These are phyloP conservation scores for Gymnobelideus leadbeateri DNA, from an alignment of 2,113 vertebrate species.

Conservation along the genomic window DNA sequence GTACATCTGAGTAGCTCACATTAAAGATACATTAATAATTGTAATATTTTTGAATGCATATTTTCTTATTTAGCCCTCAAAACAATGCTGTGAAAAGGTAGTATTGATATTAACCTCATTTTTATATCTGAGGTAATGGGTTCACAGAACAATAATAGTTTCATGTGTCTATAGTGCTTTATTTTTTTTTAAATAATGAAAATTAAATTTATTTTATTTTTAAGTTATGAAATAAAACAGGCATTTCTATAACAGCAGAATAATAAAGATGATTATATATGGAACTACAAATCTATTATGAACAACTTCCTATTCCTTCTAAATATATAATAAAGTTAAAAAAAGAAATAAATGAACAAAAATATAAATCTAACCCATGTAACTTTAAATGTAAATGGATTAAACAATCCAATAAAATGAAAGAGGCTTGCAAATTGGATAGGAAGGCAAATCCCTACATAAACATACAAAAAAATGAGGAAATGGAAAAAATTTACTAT, in stretches of 20 bases:
- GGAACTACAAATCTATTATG: no score
- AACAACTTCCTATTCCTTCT: no score
- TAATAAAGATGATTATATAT: no score
- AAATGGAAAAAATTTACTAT: slow-evolving; percentile 19
- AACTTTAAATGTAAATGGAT: slow-evolving; percentile 1
- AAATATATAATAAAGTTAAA: no score
- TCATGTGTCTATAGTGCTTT: not conserved
- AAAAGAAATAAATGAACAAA: no score
- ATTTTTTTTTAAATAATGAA: no score
- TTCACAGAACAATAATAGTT: not conserved
- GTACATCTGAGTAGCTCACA: not conserved
- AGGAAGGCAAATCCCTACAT: not conserved
- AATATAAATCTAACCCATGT: not conserved
- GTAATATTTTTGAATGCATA: not conserved
- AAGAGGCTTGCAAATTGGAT: not conserved
- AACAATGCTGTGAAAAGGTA: not conserved
- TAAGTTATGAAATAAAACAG: no score
- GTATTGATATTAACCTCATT: not conserved
- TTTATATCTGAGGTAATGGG: not conserved
- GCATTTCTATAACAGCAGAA: no score
- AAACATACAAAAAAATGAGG: not conserved
- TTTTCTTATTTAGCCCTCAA: not conserved
- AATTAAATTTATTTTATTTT: no score
- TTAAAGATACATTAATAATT: not conserved
- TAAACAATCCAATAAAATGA: not conserved